Conservation (phyloP, 2,113 vertebrate genomes). For the Copsychus sechellarum region DNA sequence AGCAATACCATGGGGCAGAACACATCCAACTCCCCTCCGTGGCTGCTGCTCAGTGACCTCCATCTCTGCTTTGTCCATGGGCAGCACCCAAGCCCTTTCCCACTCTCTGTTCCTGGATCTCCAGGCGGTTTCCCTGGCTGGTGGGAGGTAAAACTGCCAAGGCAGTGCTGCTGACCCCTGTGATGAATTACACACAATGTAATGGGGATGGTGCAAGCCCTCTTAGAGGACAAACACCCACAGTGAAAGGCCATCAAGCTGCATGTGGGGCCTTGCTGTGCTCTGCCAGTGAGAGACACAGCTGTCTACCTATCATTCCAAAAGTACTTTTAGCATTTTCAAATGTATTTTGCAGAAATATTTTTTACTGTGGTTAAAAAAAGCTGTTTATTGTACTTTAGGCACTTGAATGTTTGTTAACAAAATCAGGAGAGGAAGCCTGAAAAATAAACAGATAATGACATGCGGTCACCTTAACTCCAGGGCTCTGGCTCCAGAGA, state of each 20-base stretch:
- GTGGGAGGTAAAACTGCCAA: not conserved
- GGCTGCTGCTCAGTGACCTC: not conserved
- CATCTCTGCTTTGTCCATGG: not conserved
- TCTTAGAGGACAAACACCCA: not conserved
- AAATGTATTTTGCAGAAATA: not conserved
- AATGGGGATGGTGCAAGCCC: not conserved
- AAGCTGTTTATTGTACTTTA: not conserved
- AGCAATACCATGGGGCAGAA: not conserved
- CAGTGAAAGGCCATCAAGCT: not conserved
- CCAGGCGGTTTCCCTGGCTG: not conserved
- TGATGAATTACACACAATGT: not conserved
- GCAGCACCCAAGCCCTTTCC: not conserved
- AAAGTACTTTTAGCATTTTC: not conserved
- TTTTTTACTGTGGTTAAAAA: not conserved
- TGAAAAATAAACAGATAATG: constrained; percentile 24
- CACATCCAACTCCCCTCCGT: not conserved
- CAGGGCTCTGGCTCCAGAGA: not conserved
- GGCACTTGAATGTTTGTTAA: constrained; percentile 24
- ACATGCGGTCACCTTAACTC: constrained; percentile 15
- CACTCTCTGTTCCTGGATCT: not conserved
- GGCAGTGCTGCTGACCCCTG: not conserved
- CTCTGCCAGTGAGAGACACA: not conserved
- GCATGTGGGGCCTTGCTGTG: not conserved
- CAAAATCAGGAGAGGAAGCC: constrained; percentile 45
- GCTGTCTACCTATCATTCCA: not conserved